Conservation (phyloP, 2,113 vertebrate species). For the Nycticorax nycticorax region DNA sequence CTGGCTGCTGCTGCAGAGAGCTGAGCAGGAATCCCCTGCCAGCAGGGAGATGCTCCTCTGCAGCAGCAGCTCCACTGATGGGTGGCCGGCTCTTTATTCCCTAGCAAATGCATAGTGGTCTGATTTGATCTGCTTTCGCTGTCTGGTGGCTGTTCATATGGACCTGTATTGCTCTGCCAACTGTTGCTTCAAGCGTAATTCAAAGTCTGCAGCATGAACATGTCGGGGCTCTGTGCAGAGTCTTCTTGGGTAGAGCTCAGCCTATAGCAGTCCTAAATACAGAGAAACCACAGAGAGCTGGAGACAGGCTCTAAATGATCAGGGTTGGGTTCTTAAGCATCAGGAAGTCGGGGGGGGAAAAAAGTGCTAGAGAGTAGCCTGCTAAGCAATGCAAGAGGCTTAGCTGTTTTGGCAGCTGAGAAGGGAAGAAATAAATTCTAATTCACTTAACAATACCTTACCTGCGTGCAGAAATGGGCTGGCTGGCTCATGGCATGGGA, state of each 20-base stretch:
- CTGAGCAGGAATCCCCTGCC: neutral
- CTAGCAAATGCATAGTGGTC: neutral
- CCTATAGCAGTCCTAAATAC: neutral
- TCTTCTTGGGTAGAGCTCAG: neutral
- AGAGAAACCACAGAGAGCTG: neutral
- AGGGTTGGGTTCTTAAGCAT: neutral
- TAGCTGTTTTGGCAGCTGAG: conserved; percentile 7
- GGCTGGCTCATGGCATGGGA: neutral
- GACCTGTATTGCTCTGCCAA: neutral
- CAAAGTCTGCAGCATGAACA: neutral
- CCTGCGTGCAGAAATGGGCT: conserved; percentile 20
- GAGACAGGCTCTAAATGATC: neutral
- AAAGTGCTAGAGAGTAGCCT: neutral
- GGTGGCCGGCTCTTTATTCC: neutral
- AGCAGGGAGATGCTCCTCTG: neutral
- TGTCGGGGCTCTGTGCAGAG: neutral
- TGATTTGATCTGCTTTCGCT: neutral
- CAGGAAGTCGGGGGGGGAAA: neutral
- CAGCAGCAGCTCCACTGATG: neutral
- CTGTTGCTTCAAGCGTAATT: neutral
- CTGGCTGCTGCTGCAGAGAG: neutral
- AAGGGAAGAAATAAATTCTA: conserved; percentile 46
- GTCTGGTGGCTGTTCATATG: neutral
- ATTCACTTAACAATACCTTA: conserved; percentile 37
- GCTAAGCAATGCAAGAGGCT: neutral